Evolutionary conservation across 2,113 vertebrate genomes (phyloP).

Genomic region (Microcebus ravelobensis): DNA sequence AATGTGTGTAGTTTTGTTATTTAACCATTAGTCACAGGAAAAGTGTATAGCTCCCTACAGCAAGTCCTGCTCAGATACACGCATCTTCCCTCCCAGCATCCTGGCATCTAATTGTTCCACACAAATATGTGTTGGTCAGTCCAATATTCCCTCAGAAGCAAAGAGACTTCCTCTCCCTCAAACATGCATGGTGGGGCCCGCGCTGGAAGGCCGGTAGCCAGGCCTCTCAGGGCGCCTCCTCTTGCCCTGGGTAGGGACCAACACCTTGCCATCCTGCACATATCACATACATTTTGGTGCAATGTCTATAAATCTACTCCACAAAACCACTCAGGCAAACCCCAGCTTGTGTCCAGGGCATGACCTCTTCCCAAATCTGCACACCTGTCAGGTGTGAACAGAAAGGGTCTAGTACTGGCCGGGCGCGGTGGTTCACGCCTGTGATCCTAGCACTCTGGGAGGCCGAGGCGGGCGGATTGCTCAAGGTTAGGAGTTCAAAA

Average conservation of each 20-base stretch:
- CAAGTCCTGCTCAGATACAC: neutral
- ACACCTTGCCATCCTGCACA: neutral
- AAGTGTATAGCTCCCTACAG: neutral
- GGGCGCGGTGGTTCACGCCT: no score
- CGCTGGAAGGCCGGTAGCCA: neutral
- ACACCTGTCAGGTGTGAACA: neutral
- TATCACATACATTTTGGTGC: neutral
- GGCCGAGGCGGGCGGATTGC: no score
- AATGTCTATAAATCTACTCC: accelerated
- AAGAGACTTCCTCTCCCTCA: neutral
- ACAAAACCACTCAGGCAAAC: neutral
- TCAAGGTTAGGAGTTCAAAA: no score
- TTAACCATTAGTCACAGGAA: neutral
- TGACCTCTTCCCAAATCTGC: neutral
- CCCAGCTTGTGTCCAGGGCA: neutral
- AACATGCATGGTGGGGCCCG: neutral
- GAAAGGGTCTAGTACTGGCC: neutral
- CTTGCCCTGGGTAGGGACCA: neutral
- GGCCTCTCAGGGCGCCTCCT: neutral
- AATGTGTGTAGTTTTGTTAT: no score
- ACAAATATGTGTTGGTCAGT: neutral
- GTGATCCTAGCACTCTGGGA: no score
- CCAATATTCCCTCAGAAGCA: neutral
- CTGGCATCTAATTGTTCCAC: neutral
- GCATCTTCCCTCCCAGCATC: accelerated